These are phyloP conservation scores for Turnix velox DNA, from an alignment of 2,113 vertebrate species.

Conservation along the genomic window DNA sequence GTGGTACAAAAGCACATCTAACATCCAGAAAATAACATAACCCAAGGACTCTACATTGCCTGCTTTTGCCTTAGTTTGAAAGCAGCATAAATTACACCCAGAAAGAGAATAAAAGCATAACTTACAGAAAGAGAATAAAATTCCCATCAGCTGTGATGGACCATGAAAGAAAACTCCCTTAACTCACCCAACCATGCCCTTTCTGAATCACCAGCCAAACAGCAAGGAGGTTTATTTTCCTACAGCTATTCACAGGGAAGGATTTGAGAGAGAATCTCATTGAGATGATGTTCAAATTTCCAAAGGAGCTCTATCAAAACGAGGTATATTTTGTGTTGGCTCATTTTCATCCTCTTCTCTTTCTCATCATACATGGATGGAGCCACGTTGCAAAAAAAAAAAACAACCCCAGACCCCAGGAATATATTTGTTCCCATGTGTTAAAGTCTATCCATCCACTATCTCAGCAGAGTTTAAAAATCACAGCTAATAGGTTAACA, in stretches of 20 bases:
- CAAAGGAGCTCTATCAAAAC: slow-evolving; percentile 24
- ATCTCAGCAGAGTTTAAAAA: slow-evolving; percentile 79
- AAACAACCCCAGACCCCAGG: slow-evolving; percentile 63
- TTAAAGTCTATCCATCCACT: slow-evolving; percentile 71
- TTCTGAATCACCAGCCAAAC: background rate
- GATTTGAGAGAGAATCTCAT: slow-evolving; percentile 1
- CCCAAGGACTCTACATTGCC: background rate
- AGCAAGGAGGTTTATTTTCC: background rate
- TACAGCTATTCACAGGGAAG: background rate
- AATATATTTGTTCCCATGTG: slow-evolving; percentile 66
- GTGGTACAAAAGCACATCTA: background rate
- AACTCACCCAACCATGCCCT: background rate
- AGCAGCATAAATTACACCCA: background rate
- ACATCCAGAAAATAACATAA: background rate
- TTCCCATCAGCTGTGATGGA: background rate
- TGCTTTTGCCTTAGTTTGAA: background rate
- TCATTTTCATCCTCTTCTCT: background rate
- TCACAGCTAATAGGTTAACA: slow-evolving; percentile 86
- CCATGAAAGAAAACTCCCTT: background rate
- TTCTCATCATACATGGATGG: slow-evolving; percentile 28
- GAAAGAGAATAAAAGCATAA: background rate
- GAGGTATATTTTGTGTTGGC: background rate
- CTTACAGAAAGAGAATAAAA: background rate
- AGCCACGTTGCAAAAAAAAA: slow-evolving; percentile 56
- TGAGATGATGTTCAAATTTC: background rate